Evolutionary conservation across 2,888 invertebrate species (phyloP).

Genomic region (Melikaiella ostensackeni): DNA sequence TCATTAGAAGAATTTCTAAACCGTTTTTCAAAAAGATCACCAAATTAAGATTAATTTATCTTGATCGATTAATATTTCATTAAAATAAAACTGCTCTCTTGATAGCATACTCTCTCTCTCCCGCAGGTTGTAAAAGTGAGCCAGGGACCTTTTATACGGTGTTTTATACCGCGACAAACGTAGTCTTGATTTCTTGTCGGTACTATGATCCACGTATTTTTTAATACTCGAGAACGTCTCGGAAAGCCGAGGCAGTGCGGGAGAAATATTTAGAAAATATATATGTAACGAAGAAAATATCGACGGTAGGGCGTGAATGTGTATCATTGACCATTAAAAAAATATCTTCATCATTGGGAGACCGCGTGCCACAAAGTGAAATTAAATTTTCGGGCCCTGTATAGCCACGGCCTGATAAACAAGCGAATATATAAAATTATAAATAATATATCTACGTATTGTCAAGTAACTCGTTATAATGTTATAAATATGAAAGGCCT

Average conservation of each 20-base stretch:
- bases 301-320: conserved; percentile 45
- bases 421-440: conserved; percentile 56
- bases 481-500: conserved; percentile 64
- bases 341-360: conserved; percentile 58
- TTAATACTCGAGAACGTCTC: conserved; percentile 9
- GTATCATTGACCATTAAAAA: conserved; percentile 41
- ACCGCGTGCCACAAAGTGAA: conserved; percentile 75
- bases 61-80: no score
- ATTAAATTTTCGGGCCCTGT: conserved; percentile 73
- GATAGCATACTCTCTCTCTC: neutral
- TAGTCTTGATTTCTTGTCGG: conserved; percentile 21
- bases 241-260: neutral
- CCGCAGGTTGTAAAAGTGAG: neutral
- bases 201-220: conserved; percentile 16
- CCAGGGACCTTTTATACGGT: conserved; percentile 29
- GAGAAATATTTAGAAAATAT: conserved; percentile 1
- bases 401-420: conserved; percentile 77
- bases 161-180: conserved; percentile 20
- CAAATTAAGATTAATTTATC: no score
- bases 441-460: conserved; percentile 66
- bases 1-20: no score
- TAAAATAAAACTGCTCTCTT: neutral
- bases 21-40: no score
- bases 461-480: conserved; percentile 68
- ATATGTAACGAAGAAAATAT: conserved; percentile 34